Evolutionary conservation across 2,888 invertebrate genomes (phyloP).

Genomic region (Chaetogeoica ovagalla): DNA sequence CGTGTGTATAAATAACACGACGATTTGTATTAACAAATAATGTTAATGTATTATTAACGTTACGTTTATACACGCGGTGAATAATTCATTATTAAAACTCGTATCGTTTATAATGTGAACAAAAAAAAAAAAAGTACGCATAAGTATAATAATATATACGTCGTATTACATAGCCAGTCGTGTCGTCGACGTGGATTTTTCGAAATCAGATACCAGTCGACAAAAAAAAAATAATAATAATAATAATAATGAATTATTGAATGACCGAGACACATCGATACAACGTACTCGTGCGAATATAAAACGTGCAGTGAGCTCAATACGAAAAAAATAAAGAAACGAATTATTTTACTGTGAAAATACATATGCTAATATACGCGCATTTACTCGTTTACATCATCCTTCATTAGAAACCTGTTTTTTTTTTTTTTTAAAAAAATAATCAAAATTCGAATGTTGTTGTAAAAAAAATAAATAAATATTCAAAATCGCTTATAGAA

Average conservation of each 20-base stretch:
- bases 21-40: too few species aligned
- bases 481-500: too few species aligned
- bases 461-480: too few species aligned
- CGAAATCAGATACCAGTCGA: conserved; percentile 5
- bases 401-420: too few species aligned
- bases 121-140: too few species aligned
- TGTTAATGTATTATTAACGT: too few species aligned
- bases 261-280: background rate
- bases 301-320: background rate
- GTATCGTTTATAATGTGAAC: background rate
- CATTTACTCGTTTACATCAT: too few species aligned
- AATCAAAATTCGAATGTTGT: too few species aligned
- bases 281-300: background rate
- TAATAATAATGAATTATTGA: conserved; percentile 9
- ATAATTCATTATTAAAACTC: conserved; percentile 7
- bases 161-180: background rate
- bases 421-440: too few species aligned
- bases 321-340: background rate
- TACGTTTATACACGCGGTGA: background rate
- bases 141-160: too few species aligned
- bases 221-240: too few species aligned
- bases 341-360: background rate
- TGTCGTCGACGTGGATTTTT: conserved; percentile 1
- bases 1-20: background rate
- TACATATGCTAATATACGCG: too few species aligned